These are phyloP conservation scores for Gibbula magus DNA, from an alignment of 2,888 invertebrate species.

Conservation along the genomic window DNA sequence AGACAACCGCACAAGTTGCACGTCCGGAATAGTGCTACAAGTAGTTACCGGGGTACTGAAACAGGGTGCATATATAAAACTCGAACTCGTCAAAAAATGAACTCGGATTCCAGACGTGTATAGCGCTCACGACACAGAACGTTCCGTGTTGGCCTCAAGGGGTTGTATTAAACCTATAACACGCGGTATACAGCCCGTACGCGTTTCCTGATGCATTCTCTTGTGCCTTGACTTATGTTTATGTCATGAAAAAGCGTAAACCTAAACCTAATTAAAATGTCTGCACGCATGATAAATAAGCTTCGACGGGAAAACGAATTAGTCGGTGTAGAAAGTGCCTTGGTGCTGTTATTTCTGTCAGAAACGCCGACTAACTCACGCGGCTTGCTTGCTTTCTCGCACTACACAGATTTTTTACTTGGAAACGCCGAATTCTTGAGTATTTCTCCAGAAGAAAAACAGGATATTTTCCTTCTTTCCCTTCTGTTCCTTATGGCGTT, in stretches of 20 bases:
- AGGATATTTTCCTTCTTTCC: slow-evolving; percentile 17
- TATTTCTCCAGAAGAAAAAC: slow-evolving; percentile 24
- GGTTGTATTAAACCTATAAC: slow-evolving; percentile 5
- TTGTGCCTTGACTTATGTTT: slow-evolving; percentile 6
- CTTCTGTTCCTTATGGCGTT: slow-evolving; percentile 7
- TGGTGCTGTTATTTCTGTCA: slow-evolving; percentile 3
- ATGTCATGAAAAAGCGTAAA: slow-evolving; percentile 18
- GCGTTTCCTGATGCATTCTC: not conserved
- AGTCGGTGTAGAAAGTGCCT: not conserved
- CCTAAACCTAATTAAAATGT: slow-evolving; percentile 23
- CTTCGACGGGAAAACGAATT: slow-evolving; percentile 23
- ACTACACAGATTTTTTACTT: slow-evolving; percentile 3
- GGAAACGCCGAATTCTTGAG: slow-evolving; percentile 15
- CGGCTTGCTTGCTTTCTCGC: slow-evolving; percentile 3
- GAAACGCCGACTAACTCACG: not conserved
- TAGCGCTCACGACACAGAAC: not conserved
- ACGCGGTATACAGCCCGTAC: not conserved
- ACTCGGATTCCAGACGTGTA: not conserved
- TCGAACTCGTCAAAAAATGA: slow-evolving; percentile 12
- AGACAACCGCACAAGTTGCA: slow-evolving; percentile 21
- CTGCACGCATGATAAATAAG: slow-evolving; percentile 24
- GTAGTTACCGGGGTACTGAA: slow-evolving; percentile 18
- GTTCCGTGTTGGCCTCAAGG: not conserved
- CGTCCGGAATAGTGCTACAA: slow-evolving; percentile 11
- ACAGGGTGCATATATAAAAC: slow-evolving; percentile 21